These are phyloP conservation scores for Graphium colonna DNA, from an alignment of 2,888 invertebrate species.

Conservation along the genomic window DNA sequence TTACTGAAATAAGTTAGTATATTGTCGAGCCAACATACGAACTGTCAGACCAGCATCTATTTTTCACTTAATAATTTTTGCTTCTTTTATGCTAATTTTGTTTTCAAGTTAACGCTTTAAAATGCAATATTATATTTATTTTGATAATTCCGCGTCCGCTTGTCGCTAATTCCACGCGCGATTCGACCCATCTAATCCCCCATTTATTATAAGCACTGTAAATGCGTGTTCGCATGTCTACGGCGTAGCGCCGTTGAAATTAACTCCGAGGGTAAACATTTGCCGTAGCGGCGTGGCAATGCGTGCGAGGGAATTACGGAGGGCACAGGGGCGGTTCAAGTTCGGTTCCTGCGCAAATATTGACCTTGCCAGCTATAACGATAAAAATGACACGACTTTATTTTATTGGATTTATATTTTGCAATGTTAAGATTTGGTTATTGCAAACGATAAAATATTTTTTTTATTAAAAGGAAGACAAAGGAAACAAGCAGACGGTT, in stretches of 20 bases:
- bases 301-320: conserved; percentile 19
- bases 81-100: no score
- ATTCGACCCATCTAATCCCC: conserved; percentile 44
- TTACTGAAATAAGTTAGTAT: no score
- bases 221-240: conserved; percentile 41
- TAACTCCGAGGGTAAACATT: conserved; percentile 38
- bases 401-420: no score
- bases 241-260: conserved; percentile 36
- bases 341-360: conserved; percentile 20
- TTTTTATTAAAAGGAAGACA: no score
- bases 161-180: conserved; percentile 25
- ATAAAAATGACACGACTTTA: no score
- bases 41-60: no score
- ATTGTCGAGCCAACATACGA: no score
- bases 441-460: no score
- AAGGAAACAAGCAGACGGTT: no score
- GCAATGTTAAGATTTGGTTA: no score
- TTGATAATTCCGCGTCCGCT: conserved; percentile 10
- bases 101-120: no score
- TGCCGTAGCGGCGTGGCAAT: conserved; percentile 23
- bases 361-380: conserved; percentile 28
- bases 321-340: conserved; percentile 2
- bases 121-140: neutral
- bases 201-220: conserved; percentile 49
- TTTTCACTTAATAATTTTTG: no score